Evolutionary conservation across 2,888 invertebrate genomes (phyloP), one percentile per base, ranked within the genome.

Genomic region (Pammene aurita): DNA sequence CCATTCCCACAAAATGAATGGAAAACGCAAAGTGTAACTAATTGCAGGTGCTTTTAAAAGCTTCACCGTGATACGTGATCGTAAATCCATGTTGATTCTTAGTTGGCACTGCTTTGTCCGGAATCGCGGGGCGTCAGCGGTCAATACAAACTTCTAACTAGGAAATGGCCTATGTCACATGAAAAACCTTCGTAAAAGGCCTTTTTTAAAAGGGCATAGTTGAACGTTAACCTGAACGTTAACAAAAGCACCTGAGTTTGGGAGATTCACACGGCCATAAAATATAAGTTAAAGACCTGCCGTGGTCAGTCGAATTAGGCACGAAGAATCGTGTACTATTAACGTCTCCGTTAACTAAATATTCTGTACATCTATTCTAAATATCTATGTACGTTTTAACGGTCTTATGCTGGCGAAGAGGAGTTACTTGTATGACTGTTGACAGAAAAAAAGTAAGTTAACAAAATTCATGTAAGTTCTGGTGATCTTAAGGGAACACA

Each of bases 241-340:
- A 41, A 85, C 79, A 70, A 74, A 73, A 70, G 72, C 80, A 80
- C 82, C 82, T 81, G 81, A 79, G 77, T 67, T 68, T 73, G 74
- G 75, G 77, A 75, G 81, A 87, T 65, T 87, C 87, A 85, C 87
- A 87, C 82, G 85, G 79, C 78, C 77, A 83, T 86, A 85, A 84
- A 83, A 77, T 81, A 80, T 77, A 73, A 78, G 74, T 79, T 80
- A 77, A 76, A 76, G 69, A 75, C 50, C 62, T 72, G 71, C 73
- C 73, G 72, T 65, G 69, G 69, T 65, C 69, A 69, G 54, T 55
- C 16, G 38, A 48, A 65, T n/a, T 60, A 18, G 64, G 38, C 60
- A 38, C 46, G 54, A 55, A 69, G 58, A 48, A 58, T 50, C 50
- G 48, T 42, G 42, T 9, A 16, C 69, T 41, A 58, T 65, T 65